Evolutionary conservation across 2,113 vertebrate genomes (phyloP).

Genomic region (Bubo scandiacus): DNA sequence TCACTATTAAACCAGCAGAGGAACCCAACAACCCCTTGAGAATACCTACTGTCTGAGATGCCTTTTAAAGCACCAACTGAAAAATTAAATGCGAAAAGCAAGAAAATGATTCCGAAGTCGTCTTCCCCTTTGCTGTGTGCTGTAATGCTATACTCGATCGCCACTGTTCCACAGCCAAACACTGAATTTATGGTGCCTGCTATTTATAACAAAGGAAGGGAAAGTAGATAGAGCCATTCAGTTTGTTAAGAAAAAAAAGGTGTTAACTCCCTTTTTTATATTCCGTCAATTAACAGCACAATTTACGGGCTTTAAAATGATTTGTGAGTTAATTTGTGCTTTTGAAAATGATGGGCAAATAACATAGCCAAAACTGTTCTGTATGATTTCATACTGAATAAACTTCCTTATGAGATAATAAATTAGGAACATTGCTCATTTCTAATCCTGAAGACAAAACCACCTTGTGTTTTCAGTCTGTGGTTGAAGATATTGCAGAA

Average conservation of each 20-base stretch:
- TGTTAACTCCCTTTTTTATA: background rate
- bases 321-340: background rate
- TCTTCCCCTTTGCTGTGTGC: conserved; percentile 30
- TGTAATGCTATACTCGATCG: background rate
- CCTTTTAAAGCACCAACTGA: conserved; percentile 56
- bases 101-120: conserved; percentile 38
- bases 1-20: conserved; percentile 59
- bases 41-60: conserved; percentile 25
- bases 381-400: background rate
- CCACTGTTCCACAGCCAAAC: background rate
- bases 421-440: background rate
- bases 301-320: background rate
- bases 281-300: background rate
- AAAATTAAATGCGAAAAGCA: conserved; percentile 72
- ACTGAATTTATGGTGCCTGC: background rate
- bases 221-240: background rate
- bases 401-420: background rate
- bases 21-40: conserved; percentile 38
- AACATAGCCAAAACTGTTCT: background rate
- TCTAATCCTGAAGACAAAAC: background rate
- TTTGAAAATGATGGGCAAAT: background rate
- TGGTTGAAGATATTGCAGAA: background rate
- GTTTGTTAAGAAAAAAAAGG: background rate
- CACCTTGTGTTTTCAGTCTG: background rate
- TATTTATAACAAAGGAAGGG: background rate